Percentiles rank a stretch among this genome's conserved stretches.
Evolutionary conservation across 1,140 invertebrate genomes (phyloP).

Genomic region (Mamestra configurata): DNA sequence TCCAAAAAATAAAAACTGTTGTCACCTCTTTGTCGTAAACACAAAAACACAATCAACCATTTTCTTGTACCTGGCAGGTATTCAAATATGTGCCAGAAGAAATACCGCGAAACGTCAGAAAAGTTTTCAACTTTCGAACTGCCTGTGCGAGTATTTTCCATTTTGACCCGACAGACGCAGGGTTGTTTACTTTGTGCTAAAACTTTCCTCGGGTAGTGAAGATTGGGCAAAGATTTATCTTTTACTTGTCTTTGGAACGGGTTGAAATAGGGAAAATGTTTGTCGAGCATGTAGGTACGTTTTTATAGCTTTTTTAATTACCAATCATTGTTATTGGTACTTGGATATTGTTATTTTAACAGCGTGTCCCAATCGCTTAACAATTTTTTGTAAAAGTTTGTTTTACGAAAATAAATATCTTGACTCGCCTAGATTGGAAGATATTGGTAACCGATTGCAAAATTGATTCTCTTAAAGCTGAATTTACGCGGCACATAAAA

Average conservation of each 20-base stretch:
- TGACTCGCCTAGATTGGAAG: too few relatives aligned
- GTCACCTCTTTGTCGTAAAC: neutral
- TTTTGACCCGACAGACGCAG: slow-evolving; percentile 2
- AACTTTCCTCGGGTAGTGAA: neutral
- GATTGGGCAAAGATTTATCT: slow-evolving; percentile 19
- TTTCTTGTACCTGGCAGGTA: slow-evolving; percentile 24
- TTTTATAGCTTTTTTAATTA: neutral
- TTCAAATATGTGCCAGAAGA: slow-evolving; percentile 19
- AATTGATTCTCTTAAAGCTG: neutral
- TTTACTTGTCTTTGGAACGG: neutral
- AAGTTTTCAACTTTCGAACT: slow-evolving; percentile 30
- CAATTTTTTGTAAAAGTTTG: neutral
- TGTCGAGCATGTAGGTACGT: neutral
- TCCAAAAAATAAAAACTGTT: neutral
- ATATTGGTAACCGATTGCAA: neutral
- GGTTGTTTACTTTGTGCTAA: neutral
- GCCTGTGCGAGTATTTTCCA: slow-evolving; percentile 14
- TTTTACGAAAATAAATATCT: too few relatives aligned
- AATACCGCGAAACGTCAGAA: neutral
- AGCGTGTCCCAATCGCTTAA: neutral
- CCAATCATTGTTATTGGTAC: too few relatives aligned
- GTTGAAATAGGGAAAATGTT: neutral
- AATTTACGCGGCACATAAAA: neutral
- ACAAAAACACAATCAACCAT: slow-evolving; percentile 2
- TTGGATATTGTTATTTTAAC: too few relatives aligned